Evolutionary conservation across 2,113 vertebrate genomes (phyloP).

Genomic region (Rhinogobius similis): DNA sequence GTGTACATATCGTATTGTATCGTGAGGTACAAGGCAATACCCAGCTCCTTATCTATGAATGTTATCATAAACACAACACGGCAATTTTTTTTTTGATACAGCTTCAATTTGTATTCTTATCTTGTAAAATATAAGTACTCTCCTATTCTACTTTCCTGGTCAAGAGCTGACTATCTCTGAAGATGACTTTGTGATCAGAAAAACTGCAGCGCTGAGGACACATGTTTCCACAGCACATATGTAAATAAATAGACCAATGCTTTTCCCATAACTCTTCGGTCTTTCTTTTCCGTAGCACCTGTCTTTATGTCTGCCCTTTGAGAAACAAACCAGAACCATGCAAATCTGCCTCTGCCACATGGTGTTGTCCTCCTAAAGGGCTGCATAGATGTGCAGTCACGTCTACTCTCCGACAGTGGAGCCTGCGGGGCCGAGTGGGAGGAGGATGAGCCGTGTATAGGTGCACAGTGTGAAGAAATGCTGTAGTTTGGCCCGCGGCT

Average conservation of each 20-base stretch:
- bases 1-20: too few relatives aligned
- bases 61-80: not conserved
- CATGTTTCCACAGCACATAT: conserved; percentile 27
- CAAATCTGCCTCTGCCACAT: conserved; percentile 58
- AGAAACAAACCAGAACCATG: conserved; percentile 59
- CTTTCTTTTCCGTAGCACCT: conserved; percentile 3
- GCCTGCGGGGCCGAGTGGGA: conserved; percentile 10
- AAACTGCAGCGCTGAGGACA: conserved; percentile 47
- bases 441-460: conserved; percentile 23
- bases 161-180: conserved; percentile 22
- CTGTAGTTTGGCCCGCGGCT: not conserved
- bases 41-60: too few relatives aligned
- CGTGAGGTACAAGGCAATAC: too few relatives aligned
- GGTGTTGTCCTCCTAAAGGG: conserved; percentile 61
- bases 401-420: conserved; percentile 44
- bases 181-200: conserved; percentile 47
- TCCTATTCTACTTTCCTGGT: conserved; percentile 3
- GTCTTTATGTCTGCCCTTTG: conserved; percentile 35
- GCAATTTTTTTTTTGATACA: not conserved
- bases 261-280: conserved; percentile 10
- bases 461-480: conserved; percentile 24
- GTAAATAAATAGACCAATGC: conserved; percentile 75
- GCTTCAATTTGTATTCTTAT: not conserved
- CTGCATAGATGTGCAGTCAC: conserved; percentile 67
- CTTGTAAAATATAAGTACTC: not conserved